Evolutionary conservation across 2,888 invertebrate genomes (phyloP).

Genomic region (Monochamus alternatus): DNA sequence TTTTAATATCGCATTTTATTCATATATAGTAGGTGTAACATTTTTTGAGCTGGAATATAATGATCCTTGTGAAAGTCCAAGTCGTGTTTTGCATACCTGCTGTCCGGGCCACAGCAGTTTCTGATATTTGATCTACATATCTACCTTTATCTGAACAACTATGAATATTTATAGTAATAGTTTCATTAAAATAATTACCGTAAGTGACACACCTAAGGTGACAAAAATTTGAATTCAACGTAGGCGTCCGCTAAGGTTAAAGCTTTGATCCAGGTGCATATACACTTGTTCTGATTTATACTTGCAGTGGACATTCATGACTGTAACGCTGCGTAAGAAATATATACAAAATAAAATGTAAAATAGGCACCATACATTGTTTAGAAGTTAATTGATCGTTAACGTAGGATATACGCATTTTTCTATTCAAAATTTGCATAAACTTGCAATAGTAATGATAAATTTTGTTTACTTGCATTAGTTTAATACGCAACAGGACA

Average conservation of each 20-base stretch:
- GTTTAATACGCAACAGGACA: no score
- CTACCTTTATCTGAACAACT: slow-evolving; percentile 3
- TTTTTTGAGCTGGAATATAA: not conserved
- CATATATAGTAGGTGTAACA: slow-evolving; percentile 6
- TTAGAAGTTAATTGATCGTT: no score
- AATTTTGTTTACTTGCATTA: no score
- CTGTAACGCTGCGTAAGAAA: slow-evolving; percentile 48
- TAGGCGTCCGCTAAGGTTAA: slow-evolving; percentile 59
- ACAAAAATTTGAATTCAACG: slow-evolving; percentile 55
- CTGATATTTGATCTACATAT: slow-evolving; percentile 22
- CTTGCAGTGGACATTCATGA: slow-evolving; percentile 50
- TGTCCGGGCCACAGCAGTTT: not conserved
- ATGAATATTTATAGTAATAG: slow-evolving; percentile 41
- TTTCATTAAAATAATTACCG: slow-evolving; percentile 41
- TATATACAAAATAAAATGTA: slow-evolving; percentile 33
- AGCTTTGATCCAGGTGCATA: slow-evolving; percentile 59
- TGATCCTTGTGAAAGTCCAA: slow-evolving; percentile 10
- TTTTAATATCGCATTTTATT: slow-evolving; percentile 1
- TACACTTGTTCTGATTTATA: slow-evolving; percentile 59
- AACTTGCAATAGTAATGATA: no score
- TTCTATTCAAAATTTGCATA: no score
- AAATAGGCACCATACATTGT: slow-evolving; percentile 34
- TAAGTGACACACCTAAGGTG: slow-evolving; percentile 50
- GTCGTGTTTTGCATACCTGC: slow-evolving; percentile 7
- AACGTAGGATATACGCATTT: no score